Conservation (phyloP, 1,140 invertebrate species). For the Gerris buenoi region DNA sequence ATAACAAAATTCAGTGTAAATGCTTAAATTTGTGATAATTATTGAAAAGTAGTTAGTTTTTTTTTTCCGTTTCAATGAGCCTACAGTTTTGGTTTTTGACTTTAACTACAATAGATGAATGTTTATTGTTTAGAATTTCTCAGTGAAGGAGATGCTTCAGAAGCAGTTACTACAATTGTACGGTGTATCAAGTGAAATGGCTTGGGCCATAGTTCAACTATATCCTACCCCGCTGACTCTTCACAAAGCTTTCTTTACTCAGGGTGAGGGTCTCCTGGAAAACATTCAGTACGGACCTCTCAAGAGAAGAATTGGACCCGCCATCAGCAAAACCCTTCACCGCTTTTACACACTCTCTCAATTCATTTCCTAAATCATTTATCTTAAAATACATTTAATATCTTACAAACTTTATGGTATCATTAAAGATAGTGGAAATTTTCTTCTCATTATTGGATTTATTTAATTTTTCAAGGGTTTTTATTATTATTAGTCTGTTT, state of each 20-base stretch:
- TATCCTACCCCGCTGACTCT: conserved; percentile 61
- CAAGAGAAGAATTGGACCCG: conserved; percentile 47
- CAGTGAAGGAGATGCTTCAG: conserved; percentile 72
- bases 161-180: conserved; percentile 72
- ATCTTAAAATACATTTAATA: too few relatives aligned
- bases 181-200: conserved; percentile 76
- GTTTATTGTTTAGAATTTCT: conserved; percentile 41
- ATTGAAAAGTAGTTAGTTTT: too few relatives aligned
- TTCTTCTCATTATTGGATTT: too few relatives aligned
- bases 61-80: too few relatives aligned
- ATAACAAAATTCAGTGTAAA: too few relatives aligned
- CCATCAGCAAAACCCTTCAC: conserved; percentile 51
- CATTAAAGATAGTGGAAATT: too few relatives aligned
- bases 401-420: too few relatives aligned
- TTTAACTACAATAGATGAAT: too few relatives aligned
- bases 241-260: conserved; percentile 40
- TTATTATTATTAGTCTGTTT: too few relatives aligned
- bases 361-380: background rate
- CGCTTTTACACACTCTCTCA: conserved; percentile 38
- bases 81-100: too few relatives aligned
- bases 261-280: conserved; percentile 37
- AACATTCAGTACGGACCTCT: conserved; percentile 42
- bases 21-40: too few relatives aligned
- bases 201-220: conserved; percentile 53
- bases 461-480: too few relatives aligned